A percentile compares a stretch with the other conserved stretches of the same genome.
Evolutionary conservation across 1,140 invertebrate species (phyloP).

Genomic region (Pristionchus pacificus): DNA sequence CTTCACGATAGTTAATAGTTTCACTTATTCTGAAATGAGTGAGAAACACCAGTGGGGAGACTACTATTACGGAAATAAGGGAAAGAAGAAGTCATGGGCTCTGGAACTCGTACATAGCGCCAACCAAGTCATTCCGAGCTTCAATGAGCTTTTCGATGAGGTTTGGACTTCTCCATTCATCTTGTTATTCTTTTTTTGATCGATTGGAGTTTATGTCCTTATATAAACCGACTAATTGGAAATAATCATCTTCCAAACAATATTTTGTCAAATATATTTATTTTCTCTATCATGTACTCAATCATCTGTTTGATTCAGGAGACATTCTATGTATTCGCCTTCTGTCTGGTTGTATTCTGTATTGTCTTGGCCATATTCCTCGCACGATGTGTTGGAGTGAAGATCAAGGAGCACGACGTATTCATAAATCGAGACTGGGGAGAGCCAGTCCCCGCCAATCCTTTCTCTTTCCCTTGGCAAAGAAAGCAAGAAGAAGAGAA

Average conservation of each 20-base stretch:
- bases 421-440: conserved; percentile 13
- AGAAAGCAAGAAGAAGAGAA: not conserved
- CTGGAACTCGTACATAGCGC: conserved; percentile 2
- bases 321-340: conserved; percentile 20
- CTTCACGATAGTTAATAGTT: not conserved
- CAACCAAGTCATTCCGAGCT: conserved; percentile 15
- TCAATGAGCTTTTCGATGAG: conserved; percentile 25
- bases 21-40: not conserved
- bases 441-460: conserved; percentile 1
- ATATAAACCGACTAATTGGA: too few relatives aligned
- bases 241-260: not conserved
- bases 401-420: conserved; percentile 2
- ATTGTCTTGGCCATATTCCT: conserved; percentile 5
- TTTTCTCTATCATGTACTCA: not conserved
- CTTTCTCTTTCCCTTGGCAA: conserved; percentile 12
- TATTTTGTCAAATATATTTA: not conserved
- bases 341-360: not conserved
- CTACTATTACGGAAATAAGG: conserved; percentile 12
- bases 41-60: conserved; percentile 8
- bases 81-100: not conserved
- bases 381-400: conserved; percentile 10
- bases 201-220: too few relatives aligned
- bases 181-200: not conserved
- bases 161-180: not conserved
- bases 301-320: conserved; percentile 4